phyloP scores from a whole-genome alignment of 2,113 vertebrate species.

The Naja naja region DNA sequence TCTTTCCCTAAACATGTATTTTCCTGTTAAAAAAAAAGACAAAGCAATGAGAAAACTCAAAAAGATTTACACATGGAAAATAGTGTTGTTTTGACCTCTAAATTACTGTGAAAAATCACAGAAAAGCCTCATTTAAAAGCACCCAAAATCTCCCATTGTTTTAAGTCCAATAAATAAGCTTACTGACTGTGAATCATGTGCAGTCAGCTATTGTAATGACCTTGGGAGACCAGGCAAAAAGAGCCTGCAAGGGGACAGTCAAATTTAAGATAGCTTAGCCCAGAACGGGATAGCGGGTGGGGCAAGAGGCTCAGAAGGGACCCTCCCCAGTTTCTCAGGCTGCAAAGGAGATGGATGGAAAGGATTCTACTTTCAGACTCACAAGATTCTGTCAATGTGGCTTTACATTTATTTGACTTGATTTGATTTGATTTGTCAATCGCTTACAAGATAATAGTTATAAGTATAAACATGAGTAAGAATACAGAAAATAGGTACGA shows the following conservation, averaged over 20 bases:
- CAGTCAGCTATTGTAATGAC: background rate
- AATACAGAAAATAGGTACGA: too few relatives aligned
- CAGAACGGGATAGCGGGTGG: background rate
- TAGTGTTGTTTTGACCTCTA: background rate
- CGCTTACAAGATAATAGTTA: too few relatives aligned
- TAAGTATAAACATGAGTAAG: too few relatives aligned
- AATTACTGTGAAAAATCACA: background rate
- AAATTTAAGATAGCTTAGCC: background rate
- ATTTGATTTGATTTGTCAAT: too few relatives aligned
- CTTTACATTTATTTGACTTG: too few relatives aligned
- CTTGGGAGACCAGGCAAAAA: background rate
- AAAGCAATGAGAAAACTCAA: background rate
- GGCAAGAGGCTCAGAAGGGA: background rate
- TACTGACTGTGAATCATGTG: background rate
- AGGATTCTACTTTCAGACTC: background rate
- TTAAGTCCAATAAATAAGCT: background rate
- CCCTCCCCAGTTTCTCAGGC: background rate
- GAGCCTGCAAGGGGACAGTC: background rate
- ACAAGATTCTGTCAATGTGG: background rate
- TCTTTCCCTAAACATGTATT: background rate
- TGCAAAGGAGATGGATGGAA: background rate
- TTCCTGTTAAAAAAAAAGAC: background rate
- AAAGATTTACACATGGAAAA: background rate
- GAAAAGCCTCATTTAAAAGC: background rate
- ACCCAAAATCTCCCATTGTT: background rate